A percentile compares a stretch with the other conserved stretches of the same genome.
Evolutionary conservation across 2,888 invertebrate species (phyloP).

Genomic region (Limenitis camilla): DNA sequence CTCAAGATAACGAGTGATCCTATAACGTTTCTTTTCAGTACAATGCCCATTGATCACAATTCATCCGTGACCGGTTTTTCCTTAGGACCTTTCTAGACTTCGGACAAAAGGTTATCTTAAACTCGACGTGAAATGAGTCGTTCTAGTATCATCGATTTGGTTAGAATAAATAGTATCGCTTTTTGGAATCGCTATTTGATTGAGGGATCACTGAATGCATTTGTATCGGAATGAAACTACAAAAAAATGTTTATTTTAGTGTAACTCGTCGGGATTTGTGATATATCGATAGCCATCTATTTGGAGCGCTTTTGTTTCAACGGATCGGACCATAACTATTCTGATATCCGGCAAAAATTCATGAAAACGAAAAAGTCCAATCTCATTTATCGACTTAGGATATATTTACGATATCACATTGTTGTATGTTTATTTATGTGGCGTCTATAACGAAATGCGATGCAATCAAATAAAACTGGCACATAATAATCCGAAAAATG

Average conservation of each 20-base stretch:
- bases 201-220: slow-evolving; percentile 23
- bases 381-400: slow-evolving; percentile 11
- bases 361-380: slow-evolving; percentile 3
- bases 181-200: slow-evolving; percentile 25
- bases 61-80: neutral
- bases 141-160: slow-evolving; percentile 1
- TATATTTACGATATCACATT: neutral
- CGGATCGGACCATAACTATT: slow-evolving; percentile 3
- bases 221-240: slow-evolving; percentile 19
- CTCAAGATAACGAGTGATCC: neutral
- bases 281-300: slow-evolving; percentile 18
- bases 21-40: neutral
- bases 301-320: slow-evolving; percentile 16
- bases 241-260: slow-evolving; percentile 25
- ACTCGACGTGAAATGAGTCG: slow-evolving; percentile 15
- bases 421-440: slow-evolving; percentile 18
- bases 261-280: slow-evolving; percentile 17
- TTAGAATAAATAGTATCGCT: slow-evolving; percentile 18
- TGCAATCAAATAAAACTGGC: slow-evolving; percentile 47
- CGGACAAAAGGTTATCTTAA: slow-evolving; percentile 4
- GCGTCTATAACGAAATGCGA: slow-evolving; percentile 24
- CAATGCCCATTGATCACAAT: slow-evolving; percentile 1
- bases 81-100: neutral
- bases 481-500: slow-evolving; percentile 58
- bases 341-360: slow-evolving; percentile 7